Percentiles rank a stretch among this genome's conserved stretches.
Conservation (phyloP, 2,888 invertebrate genomes). For the Sericinus montela region DNA sequence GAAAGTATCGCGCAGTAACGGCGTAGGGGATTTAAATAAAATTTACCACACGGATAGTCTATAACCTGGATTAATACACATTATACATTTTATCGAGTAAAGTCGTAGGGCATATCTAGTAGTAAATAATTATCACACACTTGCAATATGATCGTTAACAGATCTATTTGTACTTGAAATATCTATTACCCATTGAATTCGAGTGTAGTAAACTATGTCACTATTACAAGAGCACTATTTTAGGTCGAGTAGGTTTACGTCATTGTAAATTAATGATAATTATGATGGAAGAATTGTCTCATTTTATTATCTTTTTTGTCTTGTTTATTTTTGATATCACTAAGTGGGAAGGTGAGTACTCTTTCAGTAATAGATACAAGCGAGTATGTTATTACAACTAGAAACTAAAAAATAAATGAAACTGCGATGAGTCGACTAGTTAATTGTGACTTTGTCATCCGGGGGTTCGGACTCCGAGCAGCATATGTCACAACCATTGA, state of each 20-base stretch:
- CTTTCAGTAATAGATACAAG: constrained; percentile 19
- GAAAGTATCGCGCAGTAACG: too few species aligned
- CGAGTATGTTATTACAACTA: constrained; percentile 18
- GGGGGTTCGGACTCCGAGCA: constrained; percentile 66
- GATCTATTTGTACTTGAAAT: constrained; percentile 29
- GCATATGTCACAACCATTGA: constrained; percentile 85
- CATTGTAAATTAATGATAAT: constrained; percentile 56
- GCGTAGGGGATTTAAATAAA: too few species aligned
- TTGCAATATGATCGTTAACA: constrained; percentile 23
- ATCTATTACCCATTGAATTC: constrained; percentile 30
- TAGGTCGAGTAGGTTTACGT: constrained; percentile 52
- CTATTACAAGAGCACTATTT: constrained; percentile 34
- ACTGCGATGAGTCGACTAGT: constrained; percentile 43
- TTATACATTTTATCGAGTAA: too few species aligned
- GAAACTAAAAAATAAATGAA: constrained; percentile 17
- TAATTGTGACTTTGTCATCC: constrained; percentile 64
- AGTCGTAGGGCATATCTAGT: too few species aligned
- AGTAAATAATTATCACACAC: constrained; percentile 4
- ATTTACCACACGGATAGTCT: too few species aligned
- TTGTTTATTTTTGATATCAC: constrained; percentile 56
- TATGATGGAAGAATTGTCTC: constrained; percentile 45
- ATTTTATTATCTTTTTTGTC: constrained; percentile 47
- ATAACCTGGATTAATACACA: too few species aligned
- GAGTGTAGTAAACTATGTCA: constrained; percentile 40
- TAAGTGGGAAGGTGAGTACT: constrained; percentile 32